phyloP scores from a whole-genome alignment of 2,888 invertebrate genomes.

The Acheta domesticus region DNA sequence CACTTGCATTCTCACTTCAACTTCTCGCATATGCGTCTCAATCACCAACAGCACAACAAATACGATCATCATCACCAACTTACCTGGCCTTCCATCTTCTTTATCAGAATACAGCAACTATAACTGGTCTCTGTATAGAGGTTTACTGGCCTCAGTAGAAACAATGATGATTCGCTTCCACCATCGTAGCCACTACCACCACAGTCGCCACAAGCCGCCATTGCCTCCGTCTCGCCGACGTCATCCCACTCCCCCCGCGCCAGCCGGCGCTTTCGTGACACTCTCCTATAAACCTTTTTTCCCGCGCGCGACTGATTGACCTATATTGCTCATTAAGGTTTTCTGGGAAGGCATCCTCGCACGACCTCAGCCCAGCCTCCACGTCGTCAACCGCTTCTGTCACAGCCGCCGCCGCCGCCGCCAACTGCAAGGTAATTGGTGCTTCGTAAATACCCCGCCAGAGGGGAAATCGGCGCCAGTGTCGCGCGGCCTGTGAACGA shows the following conservation, averaged over 20 bases:
- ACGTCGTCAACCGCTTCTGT: background rate
- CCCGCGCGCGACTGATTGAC: background rate
- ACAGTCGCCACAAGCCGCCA: background rate
- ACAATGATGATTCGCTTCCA: too few relatives aligned
- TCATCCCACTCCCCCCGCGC: background rate
- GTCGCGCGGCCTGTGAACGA: background rate
- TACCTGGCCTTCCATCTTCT: too few relatives aligned
- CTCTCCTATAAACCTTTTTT: background rate
- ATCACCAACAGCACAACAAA: too few relatives aligned
- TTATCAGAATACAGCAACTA: too few relatives aligned
- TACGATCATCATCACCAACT: too few relatives aligned
- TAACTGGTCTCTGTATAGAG: too few relatives aligned
- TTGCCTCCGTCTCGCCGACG: background rate
- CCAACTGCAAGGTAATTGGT: slow-evolving; percentile 4
- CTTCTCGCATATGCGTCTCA: too few relatives aligned
- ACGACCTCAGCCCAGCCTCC: background rate
- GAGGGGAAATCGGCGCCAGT: background rate
- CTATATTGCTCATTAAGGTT: background rate
- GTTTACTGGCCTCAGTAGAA: too few relatives aligned
- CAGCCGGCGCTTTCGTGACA: background rate
- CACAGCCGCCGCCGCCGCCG: background rate
- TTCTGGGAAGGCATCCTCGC: background rate
- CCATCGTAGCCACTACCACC: background rate
- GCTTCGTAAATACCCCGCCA: background rate
- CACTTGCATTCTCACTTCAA: too few relatives aligned